Evolutionary conservation across 2,113 vertebrate species (phyloP).

Genomic region (Lutjanus erythropterus): DNA sequence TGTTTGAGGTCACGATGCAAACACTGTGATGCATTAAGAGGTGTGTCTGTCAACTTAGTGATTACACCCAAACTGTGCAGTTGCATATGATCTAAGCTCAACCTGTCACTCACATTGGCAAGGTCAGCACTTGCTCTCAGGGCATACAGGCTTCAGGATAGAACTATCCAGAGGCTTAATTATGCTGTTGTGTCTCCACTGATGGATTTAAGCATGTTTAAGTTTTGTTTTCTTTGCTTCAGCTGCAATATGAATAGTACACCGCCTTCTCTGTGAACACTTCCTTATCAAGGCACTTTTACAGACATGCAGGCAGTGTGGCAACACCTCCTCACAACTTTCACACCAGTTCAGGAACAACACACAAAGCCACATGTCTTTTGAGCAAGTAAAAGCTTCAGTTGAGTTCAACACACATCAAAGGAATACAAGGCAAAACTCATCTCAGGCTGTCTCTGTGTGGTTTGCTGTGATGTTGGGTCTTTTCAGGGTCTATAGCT

Average conservation of each 20-base stretch:
- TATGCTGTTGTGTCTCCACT: background rate
- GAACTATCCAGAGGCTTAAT: conserved; percentile 25
- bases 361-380: conserved; percentile 15
- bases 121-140: conserved; percentile 57
- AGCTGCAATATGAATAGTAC: background rate
- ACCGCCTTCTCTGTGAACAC: background rate
- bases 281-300: conserved; percentile 5
- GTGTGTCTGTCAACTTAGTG: conserved; percentile 32
- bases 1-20: conserved; percentile 13
- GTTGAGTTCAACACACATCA: background rate
- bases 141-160: conserved; percentile 3
- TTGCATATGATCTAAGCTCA: conserved; percentile 3
- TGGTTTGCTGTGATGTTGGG: conserved; percentile 2
- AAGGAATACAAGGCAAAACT: conserved; percentile 10
- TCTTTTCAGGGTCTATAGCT: background rate
- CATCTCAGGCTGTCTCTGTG: background rate
- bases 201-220: background rate
- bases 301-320: conserved; percentile 1
- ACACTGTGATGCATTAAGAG: conserved; percentile 12
- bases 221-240: conserved; percentile 1
- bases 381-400: conserved; percentile 5
- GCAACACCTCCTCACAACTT: conserved; percentile 28
- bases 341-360: conserved; percentile 18
- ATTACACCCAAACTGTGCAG: background rate
- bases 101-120: conserved; percentile 44